Percentiles rank a stretch among this genome's conserved stretches.
These are phyloP conservation scores for Adrianichthys oophorus DNA, from an alignment of 2,797 vertebrate species.

Conservation along the genomic window DNA sequence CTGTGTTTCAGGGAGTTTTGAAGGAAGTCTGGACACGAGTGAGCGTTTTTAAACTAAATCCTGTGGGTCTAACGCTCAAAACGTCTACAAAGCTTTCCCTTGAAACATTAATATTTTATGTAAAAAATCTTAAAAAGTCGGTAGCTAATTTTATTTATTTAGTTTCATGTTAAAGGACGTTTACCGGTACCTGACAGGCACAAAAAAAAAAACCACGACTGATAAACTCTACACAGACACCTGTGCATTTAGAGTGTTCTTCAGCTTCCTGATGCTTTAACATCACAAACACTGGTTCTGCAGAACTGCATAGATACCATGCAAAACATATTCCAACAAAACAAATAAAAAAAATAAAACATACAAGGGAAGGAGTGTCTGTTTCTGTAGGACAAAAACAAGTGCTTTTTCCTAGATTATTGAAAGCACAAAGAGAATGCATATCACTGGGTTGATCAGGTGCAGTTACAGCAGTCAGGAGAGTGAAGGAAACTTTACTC, in stretches of 20 bases:
- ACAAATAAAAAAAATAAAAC: neutral
- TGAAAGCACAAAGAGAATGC: no score
- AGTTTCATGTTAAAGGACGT: no score
- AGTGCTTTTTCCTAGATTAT: no score
- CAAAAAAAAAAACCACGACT: neutral
- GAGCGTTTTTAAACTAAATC: conserved; percentile 26
- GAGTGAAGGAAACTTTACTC: no score
- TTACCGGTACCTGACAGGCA: neutral
- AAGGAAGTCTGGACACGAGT: conserved; percentile 37
- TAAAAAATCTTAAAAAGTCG: no score
- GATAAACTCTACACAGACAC: conserved; percentile 28
- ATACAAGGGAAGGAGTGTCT: neutral
- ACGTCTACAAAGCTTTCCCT: conserved; percentile 15
- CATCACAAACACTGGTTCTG: conserved; percentile 9
- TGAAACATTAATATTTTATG: conserved; percentile 9
- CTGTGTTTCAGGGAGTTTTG: conserved; percentile 20
- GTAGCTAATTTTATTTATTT: no score
- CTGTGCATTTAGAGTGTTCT: conserved; percentile 32
- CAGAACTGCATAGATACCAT: conserved; percentile 12
- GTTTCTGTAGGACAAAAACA: no score
- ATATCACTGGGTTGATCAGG: no score
- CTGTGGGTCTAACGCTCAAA: conserved; percentile 12
- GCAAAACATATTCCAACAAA: neutral
- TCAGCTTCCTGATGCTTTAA: conserved; percentile 13
- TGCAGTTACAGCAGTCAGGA: no score